Conservation (phyloP, 2,888 invertebrate genomes). For the Ormyrus nitidulus region DNA sequence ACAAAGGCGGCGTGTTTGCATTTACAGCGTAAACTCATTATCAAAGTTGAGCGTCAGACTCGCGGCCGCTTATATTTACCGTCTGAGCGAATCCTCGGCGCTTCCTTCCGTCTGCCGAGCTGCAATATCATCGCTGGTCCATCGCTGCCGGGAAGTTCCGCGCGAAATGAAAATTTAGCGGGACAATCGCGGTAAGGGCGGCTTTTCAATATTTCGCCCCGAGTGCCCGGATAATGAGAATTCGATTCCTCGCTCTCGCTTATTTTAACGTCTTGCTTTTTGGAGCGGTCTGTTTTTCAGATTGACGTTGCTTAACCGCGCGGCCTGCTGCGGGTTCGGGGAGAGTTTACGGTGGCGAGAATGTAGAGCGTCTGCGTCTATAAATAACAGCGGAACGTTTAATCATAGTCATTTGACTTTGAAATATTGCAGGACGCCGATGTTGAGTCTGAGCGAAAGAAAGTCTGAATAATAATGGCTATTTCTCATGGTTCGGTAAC, state of each 20-base stretch:
- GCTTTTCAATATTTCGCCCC: not conserved
- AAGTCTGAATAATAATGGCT: conserved; percentile 12
- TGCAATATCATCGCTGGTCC: conserved; percentile 4
- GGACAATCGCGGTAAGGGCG: not conserved
- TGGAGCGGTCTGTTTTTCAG: too few species aligned
- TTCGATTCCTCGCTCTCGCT: not conserved
- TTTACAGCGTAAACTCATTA: conserved; percentile 61
- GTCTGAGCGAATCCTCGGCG: not conserved
- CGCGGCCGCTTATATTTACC: conserved; percentile 42
- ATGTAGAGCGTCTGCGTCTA: not conserved
- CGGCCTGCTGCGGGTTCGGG: not conserved
- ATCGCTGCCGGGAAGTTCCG: not conserved
- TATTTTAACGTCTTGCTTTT: not conserved
- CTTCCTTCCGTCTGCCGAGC: not conserved
- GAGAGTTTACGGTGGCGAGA: not conserved
- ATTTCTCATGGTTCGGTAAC: conserved; percentile 1
- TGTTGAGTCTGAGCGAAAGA: not conserved
- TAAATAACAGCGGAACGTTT: conserved; percentile 12
- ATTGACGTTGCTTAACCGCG: too few species aligned
- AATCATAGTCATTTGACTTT: conserved; percentile 18
- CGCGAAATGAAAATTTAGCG: conserved; percentile 11
- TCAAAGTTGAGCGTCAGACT: conserved; percentile 54
- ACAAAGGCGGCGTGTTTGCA: not conserved
- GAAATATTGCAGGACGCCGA: not conserved
- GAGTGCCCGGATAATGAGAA: not conserved